phyloP scores from a whole-genome alignment of 2,888 invertebrate genomes.

The Phasia obesa region DNA sequence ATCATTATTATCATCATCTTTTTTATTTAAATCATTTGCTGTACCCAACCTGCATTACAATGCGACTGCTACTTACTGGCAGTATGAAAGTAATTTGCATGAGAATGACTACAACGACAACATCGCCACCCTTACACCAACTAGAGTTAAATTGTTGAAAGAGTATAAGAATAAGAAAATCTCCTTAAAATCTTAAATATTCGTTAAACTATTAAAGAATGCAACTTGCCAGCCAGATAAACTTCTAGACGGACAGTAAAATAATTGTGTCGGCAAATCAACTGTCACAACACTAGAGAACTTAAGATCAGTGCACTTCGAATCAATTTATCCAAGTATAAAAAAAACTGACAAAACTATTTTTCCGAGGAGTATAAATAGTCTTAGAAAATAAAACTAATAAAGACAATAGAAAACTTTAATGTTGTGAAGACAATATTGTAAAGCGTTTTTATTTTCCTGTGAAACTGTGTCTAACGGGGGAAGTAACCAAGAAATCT shows the following conservation, averaged over 20 bases:
- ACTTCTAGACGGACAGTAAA: background rate
- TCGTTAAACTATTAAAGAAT: conserved; percentile 29
- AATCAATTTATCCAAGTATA: background rate
- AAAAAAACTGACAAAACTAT: background rate
- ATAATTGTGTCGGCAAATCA: conserved; percentile 2
- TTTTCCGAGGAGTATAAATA: conserved; percentile 1
- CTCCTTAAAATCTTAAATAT: conserved; percentile 18
- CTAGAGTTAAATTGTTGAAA: background rate
- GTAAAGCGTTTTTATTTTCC: too few relatives aligned
- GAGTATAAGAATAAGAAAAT: conserved; percentile 6
- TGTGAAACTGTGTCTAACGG: too few relatives aligned
- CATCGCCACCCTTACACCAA: conserved; percentile 1
- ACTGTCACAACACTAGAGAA: background rate
- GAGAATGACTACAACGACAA: conserved; percentile 17
- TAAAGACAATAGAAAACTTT: too few relatives aligned
- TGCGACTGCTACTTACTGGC: conserved; percentile 13
- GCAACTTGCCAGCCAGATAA: background rate
- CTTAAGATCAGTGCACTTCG: conserved; percentile 7
- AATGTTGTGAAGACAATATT: too few relatives aligned
- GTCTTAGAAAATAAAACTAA: background rate
- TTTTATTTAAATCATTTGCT: conserved; percentile 24
- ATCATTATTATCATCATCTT: conserved; percentile 5
- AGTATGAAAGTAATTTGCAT: conserved; percentile 52
- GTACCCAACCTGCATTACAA: background rate
- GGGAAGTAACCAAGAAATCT: too few relatives aligned